Evolutionary conservation across 2,888 invertebrate genomes (phyloP), one percentile per base, ranked within the genome.

Genomic region (Eucriotettix oculatus): DNA sequence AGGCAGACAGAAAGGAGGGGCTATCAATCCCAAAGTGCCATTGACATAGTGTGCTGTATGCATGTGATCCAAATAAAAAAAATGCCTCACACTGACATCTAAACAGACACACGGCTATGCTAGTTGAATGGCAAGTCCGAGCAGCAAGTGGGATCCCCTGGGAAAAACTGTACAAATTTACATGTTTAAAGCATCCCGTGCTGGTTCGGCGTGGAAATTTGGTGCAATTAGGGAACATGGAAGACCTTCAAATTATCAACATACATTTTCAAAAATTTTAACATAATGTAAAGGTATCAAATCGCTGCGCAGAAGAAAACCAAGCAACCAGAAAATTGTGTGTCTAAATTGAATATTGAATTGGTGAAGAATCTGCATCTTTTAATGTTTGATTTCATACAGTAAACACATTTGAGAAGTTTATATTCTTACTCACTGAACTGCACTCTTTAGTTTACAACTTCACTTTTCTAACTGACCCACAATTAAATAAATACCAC

Each of bases 191-290:
- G 61, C 63, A 60, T 62, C 62, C 62, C 58, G 61, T 64, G 61
- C 62, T 64, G 61, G 59, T 64, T 64, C 57, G 63, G 63, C 62
- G 58, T 61, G 61, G 62, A 65, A 63, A 62, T 63, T 63, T 63
- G 65, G 65, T 67, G 66, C 66, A 62, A 62, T 62, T 62, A 64
- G 64, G 64, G 62, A 65, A 67, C 65, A 66, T 67, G 67, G 67
- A 67, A 67, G 67, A 67, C 67, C 65, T 66, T 66, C 63, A 65
- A 67, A 66, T 65, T 58, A 64, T 64, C 61, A 59, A 63, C 65
- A 65, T 64, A 62, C 62, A 64, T 56, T 61, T 65, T 57, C 58
- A 63, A 64, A 60, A 60, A 58, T 63, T 61, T 44, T 52, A 56
- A 61, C 29, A 59, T 62, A 59, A 58, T 59, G 59, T 58, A 62